Conservation (phyloP, 2,888 invertebrate genomes). For the Nemurella pictetii region DNA sequence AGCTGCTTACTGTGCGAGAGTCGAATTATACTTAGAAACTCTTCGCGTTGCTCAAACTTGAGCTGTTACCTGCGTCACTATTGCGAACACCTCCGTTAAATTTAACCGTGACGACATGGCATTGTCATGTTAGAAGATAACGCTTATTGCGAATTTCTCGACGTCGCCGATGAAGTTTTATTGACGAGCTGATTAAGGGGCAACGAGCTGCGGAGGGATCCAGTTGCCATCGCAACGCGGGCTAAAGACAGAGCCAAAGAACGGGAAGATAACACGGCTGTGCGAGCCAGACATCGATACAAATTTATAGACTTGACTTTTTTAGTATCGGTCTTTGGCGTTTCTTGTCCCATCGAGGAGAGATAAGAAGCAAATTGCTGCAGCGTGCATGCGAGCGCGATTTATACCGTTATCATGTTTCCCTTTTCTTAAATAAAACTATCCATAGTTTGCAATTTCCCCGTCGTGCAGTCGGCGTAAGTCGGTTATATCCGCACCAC, state of each 20-base stretch:
- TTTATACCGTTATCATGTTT: not conserved
- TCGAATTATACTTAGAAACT: not conserved
- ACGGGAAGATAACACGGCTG: not conserved
- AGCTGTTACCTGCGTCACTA: not conserved
- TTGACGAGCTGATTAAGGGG: not conserved
- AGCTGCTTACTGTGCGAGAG: not conserved
- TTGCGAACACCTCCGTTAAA: not conserved
- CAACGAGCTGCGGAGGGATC: not conserved
- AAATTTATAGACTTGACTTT: not conserved
- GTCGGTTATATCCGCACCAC: not conserved
- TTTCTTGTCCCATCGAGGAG: not conserved
- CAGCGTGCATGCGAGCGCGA: not conserved
- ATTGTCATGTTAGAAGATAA: not conserved
- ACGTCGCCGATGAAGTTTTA: not conserved
- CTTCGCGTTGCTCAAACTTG: too few relatives aligned
- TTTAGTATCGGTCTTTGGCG: not conserved
- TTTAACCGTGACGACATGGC: not conserved
- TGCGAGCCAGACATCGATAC: not conserved
- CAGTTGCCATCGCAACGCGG: not conserved
- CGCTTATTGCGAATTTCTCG: not conserved
- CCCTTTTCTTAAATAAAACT: not conserved
- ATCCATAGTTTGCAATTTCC: not conserved
- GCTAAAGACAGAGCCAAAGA: not conserved
- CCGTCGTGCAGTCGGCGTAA: not conserved
- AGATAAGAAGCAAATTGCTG: not conserved